phyloP scores from a whole-genome alignment of 2,797 vertebrate species.

The Petrocephalus schoutedeni region DNA sequence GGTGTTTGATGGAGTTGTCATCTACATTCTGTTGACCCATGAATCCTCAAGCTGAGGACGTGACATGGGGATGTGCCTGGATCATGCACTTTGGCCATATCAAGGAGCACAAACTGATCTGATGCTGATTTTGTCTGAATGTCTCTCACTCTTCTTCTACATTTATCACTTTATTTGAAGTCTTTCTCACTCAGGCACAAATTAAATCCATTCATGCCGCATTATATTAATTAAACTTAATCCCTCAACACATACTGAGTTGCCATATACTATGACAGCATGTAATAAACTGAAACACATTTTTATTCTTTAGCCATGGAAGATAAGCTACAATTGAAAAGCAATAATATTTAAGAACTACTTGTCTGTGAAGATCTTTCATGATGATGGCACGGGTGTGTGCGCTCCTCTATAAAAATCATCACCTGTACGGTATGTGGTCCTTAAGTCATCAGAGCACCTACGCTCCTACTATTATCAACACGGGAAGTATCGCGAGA shows the following conservation, averaged over 20 bases:
- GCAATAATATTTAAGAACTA: not conserved
- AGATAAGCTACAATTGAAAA: slow-evolving; percentile 10
- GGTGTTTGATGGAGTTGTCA: not conserved
- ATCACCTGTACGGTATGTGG: not conserved
- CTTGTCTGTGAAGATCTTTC: not conserved
- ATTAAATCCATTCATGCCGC: not conserved
- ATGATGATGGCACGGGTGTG: not conserved
- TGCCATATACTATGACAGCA: not conserved
- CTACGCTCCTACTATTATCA: no score
- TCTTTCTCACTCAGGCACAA: not conserved
- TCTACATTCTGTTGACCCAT: not conserved
- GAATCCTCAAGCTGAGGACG: not conserved
- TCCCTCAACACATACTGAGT: not conserved
- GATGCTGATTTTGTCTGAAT: not conserved
- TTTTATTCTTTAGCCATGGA: not conserved
- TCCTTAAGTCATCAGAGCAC: not conserved
- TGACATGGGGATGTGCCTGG: not conserved
- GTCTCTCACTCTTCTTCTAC: not conserved
- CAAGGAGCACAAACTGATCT: not conserved
- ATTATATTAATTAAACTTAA: slow-evolving; percentile 10
- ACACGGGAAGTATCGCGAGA: no score
- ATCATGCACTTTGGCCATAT: not conserved
- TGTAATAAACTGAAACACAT: not conserved
- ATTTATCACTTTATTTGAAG: not conserved
- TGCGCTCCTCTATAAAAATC: not conserved